These are phyloP conservation scores for Ecdyonurus torrentis DNA, from an alignment of 2,888 invertebrate species.

Conservation along the genomic window DNA sequence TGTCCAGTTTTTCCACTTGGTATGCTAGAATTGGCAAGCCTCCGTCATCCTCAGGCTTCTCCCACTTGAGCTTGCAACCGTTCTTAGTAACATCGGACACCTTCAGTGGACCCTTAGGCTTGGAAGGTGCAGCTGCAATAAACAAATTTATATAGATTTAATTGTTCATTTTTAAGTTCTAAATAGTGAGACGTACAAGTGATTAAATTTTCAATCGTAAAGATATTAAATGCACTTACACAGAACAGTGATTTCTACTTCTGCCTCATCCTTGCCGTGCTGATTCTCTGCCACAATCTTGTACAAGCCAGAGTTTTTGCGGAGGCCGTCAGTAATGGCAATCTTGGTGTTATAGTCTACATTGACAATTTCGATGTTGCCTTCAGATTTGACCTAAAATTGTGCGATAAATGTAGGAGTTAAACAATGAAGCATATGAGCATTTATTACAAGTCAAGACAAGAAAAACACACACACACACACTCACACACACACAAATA, in stretches of 20 bases:
- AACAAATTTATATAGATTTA: not conserved
- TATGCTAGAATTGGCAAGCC: constrained; percentile 88
- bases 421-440: not conserved
- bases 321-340: constrained; percentile 54
- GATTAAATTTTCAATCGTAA: not conserved
- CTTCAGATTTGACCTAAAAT: constrained; percentile 41
- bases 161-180: not conserved
- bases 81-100: constrained; percentile 77
- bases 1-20: constrained; percentile 85
- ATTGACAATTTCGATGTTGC: constrained; percentile 59
- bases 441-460: no score
- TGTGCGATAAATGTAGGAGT: constrained; percentile 6
- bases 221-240: constrained; percentile 30
- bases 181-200: not conserved
- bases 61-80: constrained; percentile 81
- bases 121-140: constrained; percentile 51
- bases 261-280: constrained; percentile 82
- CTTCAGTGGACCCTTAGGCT: constrained; percentile 78
- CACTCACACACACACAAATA: no score
- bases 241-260: constrained; percentile 82
- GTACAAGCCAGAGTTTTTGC: constrained; percentile 81
- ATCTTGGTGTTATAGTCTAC: constrained; percentile 83
- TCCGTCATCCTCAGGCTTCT: constrained; percentile 88
- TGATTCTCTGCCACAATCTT: constrained; percentile 79
- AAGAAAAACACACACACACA: no score